Evolutionary conservation across 2,888 invertebrate species (phyloP).

Genomic region (Scaptomyza polygonia): DNA sequence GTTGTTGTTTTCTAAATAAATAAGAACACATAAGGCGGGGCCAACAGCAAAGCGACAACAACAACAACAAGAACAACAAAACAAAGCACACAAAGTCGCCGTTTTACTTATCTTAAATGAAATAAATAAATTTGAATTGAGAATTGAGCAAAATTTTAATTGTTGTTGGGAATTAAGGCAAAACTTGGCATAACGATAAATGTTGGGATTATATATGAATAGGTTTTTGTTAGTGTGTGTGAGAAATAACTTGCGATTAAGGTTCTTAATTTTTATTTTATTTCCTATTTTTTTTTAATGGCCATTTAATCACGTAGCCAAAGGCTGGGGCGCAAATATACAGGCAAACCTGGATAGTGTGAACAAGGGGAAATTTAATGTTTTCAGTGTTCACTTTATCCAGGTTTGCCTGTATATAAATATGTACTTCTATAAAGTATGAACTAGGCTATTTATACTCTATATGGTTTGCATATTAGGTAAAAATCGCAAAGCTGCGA

Average conservation of each 20-base stretch:
- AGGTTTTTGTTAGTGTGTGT: constrained; percentile 14
- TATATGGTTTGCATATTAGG: constrained; percentile 40
- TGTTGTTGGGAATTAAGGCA: constrained; percentile 21
- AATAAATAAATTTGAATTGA: constrained; percentile 77
- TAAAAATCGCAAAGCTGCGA: constrained; percentile 21
- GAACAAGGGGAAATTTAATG: too few relatives aligned
- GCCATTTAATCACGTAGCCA: constrained; percentile 72
- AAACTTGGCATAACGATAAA: constrained; percentile 43
- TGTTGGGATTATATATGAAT: constrained; percentile 45
- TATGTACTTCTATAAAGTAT: constrained; percentile 15
- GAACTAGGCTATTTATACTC: constrained; percentile 1
- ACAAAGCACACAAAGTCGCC: constrained; percentile 43
- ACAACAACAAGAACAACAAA: neutral
- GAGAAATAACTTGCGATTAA: constrained; percentile 39
- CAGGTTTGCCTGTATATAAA: too few relatives aligned
- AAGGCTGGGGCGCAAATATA: constrained; percentile 31
- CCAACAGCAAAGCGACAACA: constrained; percentile 35
- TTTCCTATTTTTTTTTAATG: constrained; percentile 49
- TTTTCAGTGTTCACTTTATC: too few relatives aligned
- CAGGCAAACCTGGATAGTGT: too few relatives aligned
- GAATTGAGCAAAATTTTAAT: constrained; percentile 44
- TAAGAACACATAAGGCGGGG: constrained; percentile 70
- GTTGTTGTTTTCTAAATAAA: constrained; percentile 49
- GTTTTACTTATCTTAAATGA: constrained; percentile 69
- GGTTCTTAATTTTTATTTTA: constrained; percentile 32